phyloP scores from a whole-genome alignment of 2,888 invertebrate genomes.

The Taenaris catops region DNA sequence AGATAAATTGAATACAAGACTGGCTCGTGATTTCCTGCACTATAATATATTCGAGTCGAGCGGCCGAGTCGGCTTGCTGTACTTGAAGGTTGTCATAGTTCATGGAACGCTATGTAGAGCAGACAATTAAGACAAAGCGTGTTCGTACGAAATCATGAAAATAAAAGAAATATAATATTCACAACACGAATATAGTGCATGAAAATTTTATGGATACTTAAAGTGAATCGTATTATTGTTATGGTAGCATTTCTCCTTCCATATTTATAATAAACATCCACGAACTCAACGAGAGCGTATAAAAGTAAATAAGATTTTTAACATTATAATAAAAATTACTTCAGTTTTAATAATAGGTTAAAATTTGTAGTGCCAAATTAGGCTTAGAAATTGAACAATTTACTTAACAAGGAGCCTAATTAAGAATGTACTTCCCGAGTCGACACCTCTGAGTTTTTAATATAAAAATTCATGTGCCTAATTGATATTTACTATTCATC shows the following conservation, averaged over 20 bases:
- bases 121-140: constrained; percentile 7
- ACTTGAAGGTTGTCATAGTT: constrained; percentile 61
- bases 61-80: constrained; percentile 35
- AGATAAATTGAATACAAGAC: constrained; percentile 70
- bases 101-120: constrained; percentile 34
- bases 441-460: no score
- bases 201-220: constrained; percentile 7
- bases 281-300: no score
- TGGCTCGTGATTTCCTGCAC: constrained; percentile 73
- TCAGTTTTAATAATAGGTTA: no score
- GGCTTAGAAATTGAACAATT: no score
- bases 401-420: no score
- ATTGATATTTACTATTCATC: no score
- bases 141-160: constrained; percentile 4
- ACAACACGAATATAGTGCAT: constrained; percentile 6
- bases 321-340: no score
- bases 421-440: no score
- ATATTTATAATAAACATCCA: no score
- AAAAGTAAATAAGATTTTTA: no score
- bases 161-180: constrained; percentile 12
- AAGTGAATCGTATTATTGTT: constrained; percentile 4
- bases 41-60: constrained; percentile 66
- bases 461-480: no score
- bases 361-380: no score
- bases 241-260: constrained; percentile 2